These are phyloP conservation scores for Dendrolimus houi DNA, from an alignment of 2,888 invertebrate species.

Conservation along the genomic window DNA sequence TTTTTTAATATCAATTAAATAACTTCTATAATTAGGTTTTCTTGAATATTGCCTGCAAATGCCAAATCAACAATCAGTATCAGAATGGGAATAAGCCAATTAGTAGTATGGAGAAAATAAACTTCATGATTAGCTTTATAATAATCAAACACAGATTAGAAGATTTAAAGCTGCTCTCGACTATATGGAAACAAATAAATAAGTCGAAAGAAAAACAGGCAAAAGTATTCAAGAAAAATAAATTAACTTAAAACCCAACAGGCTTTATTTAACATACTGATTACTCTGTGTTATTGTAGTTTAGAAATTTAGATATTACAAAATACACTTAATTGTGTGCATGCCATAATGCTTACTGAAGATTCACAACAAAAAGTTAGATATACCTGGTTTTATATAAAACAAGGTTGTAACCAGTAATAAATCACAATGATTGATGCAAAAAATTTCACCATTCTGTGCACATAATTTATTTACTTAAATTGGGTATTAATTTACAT, in stretches of 20 bases:
- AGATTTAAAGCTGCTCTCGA: slow-evolving; percentile 25
- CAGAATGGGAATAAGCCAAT: slow-evolving; percentile 12
- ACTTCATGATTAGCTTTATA: slow-evolving; percentile 20
- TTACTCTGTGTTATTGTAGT: too few species aligned
- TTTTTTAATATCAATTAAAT: neutral
- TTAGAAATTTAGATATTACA: too few species aligned
- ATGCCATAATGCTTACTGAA: too few species aligned
- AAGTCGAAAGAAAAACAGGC: slow-evolving; percentile 33
- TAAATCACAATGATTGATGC: too few species aligned
- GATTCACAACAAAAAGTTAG: too few species aligned
- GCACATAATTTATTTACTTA: too few species aligned
- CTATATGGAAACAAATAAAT: slow-evolving; percentile 64
- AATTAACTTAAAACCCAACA: neutral
- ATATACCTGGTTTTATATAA: too few species aligned
- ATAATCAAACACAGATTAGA: slow-evolving; percentile 11
- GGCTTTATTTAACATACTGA: neutral
- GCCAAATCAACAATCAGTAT: slow-evolving; percentile 4
- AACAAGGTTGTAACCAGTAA: too few species aligned
- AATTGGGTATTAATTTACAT: too few species aligned
- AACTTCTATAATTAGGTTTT: neutral
- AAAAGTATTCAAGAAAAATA: slow-evolving; percentile 27
- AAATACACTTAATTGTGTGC: too few species aligned
- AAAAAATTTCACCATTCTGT: too few species aligned
- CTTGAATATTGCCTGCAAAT: neutral
- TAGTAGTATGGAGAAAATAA: slow-evolving; percentile 36